Conservation (phyloP, 2,113 vertebrate genomes). For the Engraulis encrasicolus region DNA sequence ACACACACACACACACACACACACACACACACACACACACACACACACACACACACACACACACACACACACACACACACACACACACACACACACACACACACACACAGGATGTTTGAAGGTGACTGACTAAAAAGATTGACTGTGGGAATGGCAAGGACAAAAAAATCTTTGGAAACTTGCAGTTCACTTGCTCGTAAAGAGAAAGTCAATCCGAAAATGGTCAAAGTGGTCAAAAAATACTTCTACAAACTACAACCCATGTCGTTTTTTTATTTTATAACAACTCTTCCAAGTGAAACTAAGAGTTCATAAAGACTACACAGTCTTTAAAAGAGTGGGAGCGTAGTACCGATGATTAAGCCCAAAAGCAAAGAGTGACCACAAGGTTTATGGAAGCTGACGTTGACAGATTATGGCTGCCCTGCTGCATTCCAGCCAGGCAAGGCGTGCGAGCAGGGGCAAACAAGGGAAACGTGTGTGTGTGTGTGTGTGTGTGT, state of each 20-base stretch:
- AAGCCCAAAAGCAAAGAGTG: not conserved
- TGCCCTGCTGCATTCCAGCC: not conserved
- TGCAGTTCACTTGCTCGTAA: too few species aligned
- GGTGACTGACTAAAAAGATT: slow-evolving; percentile 36
- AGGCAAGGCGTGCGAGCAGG: not conserved
- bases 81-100: not conserved
- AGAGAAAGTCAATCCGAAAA: not conserved
- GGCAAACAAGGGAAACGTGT: slow-evolving; percentile 12
- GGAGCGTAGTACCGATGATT: not conserved
- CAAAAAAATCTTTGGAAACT: too few species aligned
- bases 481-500: too few species aligned
- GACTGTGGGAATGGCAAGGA: not conserved
- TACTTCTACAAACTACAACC: too few species aligned
- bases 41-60: not conserved
- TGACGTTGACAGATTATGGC: not conserved
- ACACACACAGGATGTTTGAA: not conserved
- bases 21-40: not conserved
- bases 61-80: too few species aligned
- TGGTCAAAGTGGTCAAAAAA: not conserved
- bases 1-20: not conserved
- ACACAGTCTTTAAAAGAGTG: too few species aligned
- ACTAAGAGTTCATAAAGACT: too few species aligned
- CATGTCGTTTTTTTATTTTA: too few species aligned
- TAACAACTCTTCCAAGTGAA: too few species aligned
- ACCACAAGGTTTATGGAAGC: not conserved